Base-by-base conservation (phyloP, 1,140 invertebrate genomes). In the Aphaenogaster floridana region DNA sequence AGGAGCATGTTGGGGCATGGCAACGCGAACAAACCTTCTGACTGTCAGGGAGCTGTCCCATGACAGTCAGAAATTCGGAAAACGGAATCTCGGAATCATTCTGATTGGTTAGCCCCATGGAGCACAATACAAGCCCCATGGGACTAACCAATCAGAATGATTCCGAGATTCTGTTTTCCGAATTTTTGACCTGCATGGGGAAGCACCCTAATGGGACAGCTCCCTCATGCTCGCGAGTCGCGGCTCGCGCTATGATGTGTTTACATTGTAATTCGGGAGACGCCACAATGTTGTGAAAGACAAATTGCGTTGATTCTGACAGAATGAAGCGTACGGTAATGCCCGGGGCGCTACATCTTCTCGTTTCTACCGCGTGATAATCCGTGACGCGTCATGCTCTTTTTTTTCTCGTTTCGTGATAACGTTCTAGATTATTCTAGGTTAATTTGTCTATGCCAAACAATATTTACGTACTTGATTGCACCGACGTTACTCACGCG, bases 251-350 rank as follows among this genome's bases (percentile, higher is more conserved):
- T 78, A 88, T 57, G 11, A 91, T 90, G 84, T 89, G 88, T 91
- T 91, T 91, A 90, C 83, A 72, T 91, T 87, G n/a, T 69, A 87
- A 84, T 36, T 76, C 79, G 21, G 9, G 28, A 17, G 84, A 78
- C 42, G n/a, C 45, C 45, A 5, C n/a, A 17, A 52, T 61, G 76
- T 8, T 61, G 34, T 80, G 71, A 28, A 89, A 50, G 6, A 71
- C 68, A 59, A 80, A 34, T 28, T 11, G 17, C 17, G 6, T 48
- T 0, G 9, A n/a, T 45, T 48, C 34, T 74, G 54, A 7, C 90
- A 91, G 69, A 21, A 93, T 93, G 92, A 93, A 93, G 83, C 66
- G 92, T 72, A 68, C 90, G 91, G 92, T 93, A 89, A 92, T 77
- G 69, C 34, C 11, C 42, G 2, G 50, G 50, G 17, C 4, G 17